Evolutionary conservation across 1,140 invertebrate species (phyloP).

Genomic region (Battus philenor): DNA sequence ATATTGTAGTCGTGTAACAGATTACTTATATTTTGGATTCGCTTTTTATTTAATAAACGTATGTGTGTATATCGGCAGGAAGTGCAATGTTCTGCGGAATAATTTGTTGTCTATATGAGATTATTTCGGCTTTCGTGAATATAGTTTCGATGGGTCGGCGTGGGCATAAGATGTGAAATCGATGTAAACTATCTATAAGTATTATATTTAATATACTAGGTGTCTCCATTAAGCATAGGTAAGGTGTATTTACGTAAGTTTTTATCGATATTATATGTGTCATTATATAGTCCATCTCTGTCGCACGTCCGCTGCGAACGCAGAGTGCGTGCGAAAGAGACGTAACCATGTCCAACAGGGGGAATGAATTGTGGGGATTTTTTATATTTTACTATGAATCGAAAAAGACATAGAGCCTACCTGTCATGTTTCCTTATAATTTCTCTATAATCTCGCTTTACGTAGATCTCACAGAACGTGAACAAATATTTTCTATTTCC

Average conservation of each 20-base stretch:
- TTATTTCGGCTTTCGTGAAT: conserved; percentile 1
- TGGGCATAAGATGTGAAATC: conserved; percentile 39
- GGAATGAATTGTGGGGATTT: conserved; percentile 65
- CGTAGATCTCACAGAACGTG: conserved; percentile 41
- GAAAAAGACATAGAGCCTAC: conserved; percentile 62
- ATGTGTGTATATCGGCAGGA: conserved; percentile 1
- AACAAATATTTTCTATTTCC: conserved; percentile 35
- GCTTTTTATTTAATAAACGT: background rate
- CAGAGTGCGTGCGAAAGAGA: conserved; percentile 32
- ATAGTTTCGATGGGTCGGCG: conserved; percentile 26
- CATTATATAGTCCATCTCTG: conserved; percentile 44
- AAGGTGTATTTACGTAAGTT: conserved; percentile 63
- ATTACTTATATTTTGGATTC: too few relatives aligned
- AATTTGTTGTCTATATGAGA: background rate
- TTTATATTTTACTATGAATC: conserved; percentile 73
- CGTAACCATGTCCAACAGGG: conserved; percentile 60
- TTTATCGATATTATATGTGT: conserved; percentile 61
- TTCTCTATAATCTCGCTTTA: conserved; percentile 52
- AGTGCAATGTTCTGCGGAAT: conserved; percentile 7
- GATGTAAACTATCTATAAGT: conserved; percentile 55
- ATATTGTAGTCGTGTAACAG: too few relatives aligned
- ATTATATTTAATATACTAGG: conserved; percentile 64
- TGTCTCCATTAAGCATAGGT: conserved; percentile 61
- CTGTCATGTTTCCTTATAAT: conserved; percentile 50
- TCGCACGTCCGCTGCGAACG: conserved; percentile 24